A percentile compares a stretch with the other conserved stretches of the same genome.
phyloP scores from a whole-genome alignment of 1,140 invertebrate genomes.

The Drosophila orosa region DNA sequence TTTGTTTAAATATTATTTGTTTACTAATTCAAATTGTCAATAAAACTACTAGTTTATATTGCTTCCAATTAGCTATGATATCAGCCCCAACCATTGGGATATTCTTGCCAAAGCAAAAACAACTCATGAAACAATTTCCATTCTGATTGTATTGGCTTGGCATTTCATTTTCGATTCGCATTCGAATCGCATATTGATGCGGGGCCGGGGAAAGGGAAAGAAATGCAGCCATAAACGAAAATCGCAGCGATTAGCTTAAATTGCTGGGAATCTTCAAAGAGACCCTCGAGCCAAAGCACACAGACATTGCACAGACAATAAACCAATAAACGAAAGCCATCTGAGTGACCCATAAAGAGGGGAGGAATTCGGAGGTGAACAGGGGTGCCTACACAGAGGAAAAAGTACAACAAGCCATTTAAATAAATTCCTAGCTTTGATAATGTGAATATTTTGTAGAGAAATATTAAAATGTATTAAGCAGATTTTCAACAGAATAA shows the following conservation, averaged over 20 bases:
- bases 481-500: neutral
- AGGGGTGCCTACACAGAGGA: conserved; percentile 9
- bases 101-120: neutral
- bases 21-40: conserved; percentile 12
- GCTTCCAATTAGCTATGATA: conserved; percentile 41
- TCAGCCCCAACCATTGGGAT: neutral
- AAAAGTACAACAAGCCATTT: neutral
- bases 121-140: conserved; percentile 19
- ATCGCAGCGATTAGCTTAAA: conserved; percentile 76
- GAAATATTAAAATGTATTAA: neutral
- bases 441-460: neutral
- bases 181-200: conserved; percentile 12
- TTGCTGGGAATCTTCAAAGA: conserved; percentile 66
- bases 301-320: conserved; percentile 69
- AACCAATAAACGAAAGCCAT: conserved; percentile 75
- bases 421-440: neutral
- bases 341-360: conserved; percentile 53
- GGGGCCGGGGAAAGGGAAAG: conserved; percentile 9
- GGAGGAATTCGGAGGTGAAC: neutral
- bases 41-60: conserved; percentile 40
- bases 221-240: conserved; percentile 67
- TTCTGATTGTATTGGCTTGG: conserved; percentile 25
- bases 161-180: conserved; percentile 28
- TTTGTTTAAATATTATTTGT: conserved; percentile 2
- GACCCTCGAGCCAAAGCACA: conserved; percentile 43